Evolutionary conservation across 2,797 vertebrate genomes (phyloP).

Genomic region (Falco naumanni): DNA sequence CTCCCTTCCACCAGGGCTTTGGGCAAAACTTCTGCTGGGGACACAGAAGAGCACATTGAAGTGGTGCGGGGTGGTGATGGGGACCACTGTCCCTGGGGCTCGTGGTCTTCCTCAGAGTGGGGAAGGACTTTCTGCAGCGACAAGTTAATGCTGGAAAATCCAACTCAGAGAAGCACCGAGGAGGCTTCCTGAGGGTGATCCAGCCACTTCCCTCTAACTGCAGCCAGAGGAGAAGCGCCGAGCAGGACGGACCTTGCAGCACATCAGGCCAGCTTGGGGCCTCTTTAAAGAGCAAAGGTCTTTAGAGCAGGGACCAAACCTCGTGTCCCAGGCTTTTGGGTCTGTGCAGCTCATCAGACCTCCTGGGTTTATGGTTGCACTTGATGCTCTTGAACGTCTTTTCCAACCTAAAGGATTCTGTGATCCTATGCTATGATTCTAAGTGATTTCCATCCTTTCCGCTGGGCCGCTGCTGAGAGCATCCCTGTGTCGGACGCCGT

Average conservation of each 20-base stretch:
- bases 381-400: too few species aligned
- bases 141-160: background rate
- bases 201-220: background rate
- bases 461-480: background rate
- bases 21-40: background rate
- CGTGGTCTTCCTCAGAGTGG: accelerated
- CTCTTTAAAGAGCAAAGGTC: background rate
- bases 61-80: accelerated
- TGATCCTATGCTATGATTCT: too few species aligned
- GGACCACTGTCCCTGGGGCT: background rate
- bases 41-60: accelerated
- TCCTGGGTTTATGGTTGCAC: too few species aligned
- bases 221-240: accelerated
- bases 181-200: background rate
- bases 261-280: accelerated
- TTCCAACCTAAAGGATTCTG: too few species aligned
- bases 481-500: background rate
- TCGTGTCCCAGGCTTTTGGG: accelerated
- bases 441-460: background rate
- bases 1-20: background rate
- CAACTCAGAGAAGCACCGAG: accelerated
- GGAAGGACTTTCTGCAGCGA: background rate
- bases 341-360: background rate
- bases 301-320: background rate
- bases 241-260: background rate